Percentiles rank a stretch among this genome's conserved stretches.
These are phyloP conservation scores for Anorthoa munda DNA, from an alignment of 2,888 invertebrate species.

Conservation along the genomic window DNA sequence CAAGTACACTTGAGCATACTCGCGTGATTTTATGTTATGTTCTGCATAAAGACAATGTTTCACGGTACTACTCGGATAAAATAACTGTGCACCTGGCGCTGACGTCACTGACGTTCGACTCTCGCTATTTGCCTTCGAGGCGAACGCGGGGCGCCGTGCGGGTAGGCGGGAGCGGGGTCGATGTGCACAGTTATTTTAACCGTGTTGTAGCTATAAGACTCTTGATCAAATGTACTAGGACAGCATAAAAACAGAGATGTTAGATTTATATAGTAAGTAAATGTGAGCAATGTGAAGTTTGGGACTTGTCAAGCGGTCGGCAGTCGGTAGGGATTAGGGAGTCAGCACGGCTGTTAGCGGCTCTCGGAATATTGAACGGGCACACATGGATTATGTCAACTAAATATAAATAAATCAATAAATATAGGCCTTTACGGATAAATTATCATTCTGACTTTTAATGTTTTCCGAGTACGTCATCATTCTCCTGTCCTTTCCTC, in stretches of 20 bases:
- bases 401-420: slow-evolving; percentile 82
- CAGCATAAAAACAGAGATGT: slow-evolving; percentile 13
- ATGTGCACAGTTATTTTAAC: no score
- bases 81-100: no score
- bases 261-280: slow-evolving; percentile 31
- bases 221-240: slow-evolving; percentile 23
- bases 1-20: no score
- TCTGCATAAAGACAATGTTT: not conserved
- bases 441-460: slow-evolving; percentile 70
- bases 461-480: slow-evolving; percentile 4
- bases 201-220: not conserved
- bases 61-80: not conserved
- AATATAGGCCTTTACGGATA: slow-evolving; percentile 88
- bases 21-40: no score
- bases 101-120: no score
- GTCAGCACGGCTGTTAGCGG: slow-evolving; percentile 41
- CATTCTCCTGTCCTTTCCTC: not conserved
- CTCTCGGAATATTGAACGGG: slow-evolving; percentile 62
- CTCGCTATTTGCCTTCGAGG: no score
- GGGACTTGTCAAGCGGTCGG: slow-evolving; percentile 18
- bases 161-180: no score
- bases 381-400: slow-evolving; percentile 78
- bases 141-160: no score
- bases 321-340: not conserved
- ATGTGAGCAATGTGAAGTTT: slow-evolving; percentile 29